These are phyloP conservation scores for Galeruca laticollis DNA, from an alignment of 2,888 invertebrate species.

Conservation along the genomic window DNA sequence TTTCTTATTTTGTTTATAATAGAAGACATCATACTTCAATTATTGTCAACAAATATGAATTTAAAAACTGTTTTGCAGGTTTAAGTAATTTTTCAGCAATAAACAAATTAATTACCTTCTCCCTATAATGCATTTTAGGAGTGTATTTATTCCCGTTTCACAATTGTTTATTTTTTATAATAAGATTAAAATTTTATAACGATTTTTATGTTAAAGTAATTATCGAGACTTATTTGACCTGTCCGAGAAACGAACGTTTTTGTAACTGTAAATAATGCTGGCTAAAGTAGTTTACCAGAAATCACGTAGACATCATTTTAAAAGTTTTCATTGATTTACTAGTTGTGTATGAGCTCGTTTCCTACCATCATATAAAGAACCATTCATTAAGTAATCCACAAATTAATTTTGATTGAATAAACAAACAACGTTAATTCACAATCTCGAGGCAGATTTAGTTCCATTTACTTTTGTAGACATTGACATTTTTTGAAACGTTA, in stretches of 20 bases:
- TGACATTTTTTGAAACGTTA: too few species aligned
- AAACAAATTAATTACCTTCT: too few species aligned
- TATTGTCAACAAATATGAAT: too few species aligned
- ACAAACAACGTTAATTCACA: too few species aligned
- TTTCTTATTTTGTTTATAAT: too few species aligned
- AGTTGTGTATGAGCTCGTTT: not conserved
- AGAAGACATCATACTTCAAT: too few species aligned
- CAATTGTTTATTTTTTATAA: not conserved
- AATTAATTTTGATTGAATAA: not conserved
- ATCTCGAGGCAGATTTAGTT: not conserved
- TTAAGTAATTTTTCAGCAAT: too few species aligned
- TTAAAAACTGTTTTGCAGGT: too few species aligned
- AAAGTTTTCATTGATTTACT: conserved; percentile 5
- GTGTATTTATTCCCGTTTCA: not conserved
- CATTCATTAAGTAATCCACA: not conserved
- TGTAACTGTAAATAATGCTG: conserved; percentile 21
- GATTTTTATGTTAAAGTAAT: too few species aligned
- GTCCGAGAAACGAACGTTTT: conserved; percentile 5
- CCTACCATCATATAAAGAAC: not conserved
- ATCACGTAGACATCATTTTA: conserved; percentile 22
- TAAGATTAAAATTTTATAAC: not conserved
- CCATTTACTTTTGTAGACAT: too few species aligned
- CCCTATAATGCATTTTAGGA: too few species aligned
- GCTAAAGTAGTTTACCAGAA: conserved; percentile 23
- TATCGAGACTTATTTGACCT: conserved; percentile 1